Percentiles rank a stretch among this genome's conserved stretches.
phyloP scores from a whole-genome alignment of 2,797 vertebrate genomes.

The Protosalanx chinensis region DNA sequence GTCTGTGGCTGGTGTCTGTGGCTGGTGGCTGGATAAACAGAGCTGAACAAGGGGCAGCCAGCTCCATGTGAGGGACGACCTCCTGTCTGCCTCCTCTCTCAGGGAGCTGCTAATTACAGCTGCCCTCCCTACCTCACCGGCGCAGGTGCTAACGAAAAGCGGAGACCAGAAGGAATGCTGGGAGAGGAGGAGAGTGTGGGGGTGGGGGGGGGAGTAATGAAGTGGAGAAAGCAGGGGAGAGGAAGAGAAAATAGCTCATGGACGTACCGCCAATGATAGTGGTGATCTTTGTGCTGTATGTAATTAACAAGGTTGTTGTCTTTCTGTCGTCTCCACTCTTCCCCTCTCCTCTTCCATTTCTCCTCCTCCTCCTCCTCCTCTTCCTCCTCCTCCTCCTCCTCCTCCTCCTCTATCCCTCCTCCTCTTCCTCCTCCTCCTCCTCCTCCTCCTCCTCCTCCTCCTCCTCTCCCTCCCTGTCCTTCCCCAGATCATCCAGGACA shows the following conservation, averaged over 20 bases:
- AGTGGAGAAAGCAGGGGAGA: background rate
- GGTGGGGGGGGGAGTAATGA: too few species aligned
- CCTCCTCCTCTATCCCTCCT: background rate
- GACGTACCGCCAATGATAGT: background rate
- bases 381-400: background rate
- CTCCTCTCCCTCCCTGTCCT: background rate
- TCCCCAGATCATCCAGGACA: constrained; percentile 75
- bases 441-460: background rate
- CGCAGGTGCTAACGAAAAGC: background rate
- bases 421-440: background rate
- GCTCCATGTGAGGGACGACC: background rate
- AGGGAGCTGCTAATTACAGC: background rate
- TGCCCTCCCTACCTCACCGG: background rate
- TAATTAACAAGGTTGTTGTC: background rate
- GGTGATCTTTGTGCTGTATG: background rate
- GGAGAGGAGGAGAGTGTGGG: too few species aligned
- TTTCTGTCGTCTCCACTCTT: background rate
- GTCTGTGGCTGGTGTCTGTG: too few species aligned
- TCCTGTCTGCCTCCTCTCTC: background rate
- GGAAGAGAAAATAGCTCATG: background rate
- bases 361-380: background rate
- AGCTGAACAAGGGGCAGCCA: background rate
- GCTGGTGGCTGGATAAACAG: background rate
- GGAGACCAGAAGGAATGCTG: too few species aligned
- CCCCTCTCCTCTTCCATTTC: background rate